Conservation (phyloP, 2,113 vertebrate species). For the Phalacrocorax aristotelis region DNA sequence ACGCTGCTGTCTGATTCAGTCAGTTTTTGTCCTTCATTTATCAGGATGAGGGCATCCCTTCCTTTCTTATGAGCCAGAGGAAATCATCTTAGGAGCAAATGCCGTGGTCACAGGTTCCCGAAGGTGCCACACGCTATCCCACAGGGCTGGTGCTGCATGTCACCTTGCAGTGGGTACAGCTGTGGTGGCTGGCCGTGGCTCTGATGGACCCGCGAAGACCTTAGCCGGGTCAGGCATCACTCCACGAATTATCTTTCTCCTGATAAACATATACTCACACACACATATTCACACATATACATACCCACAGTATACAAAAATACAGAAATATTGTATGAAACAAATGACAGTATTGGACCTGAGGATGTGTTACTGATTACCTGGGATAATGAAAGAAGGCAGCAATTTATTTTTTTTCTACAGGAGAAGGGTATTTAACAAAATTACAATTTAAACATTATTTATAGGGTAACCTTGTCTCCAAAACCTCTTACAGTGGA, state of each 20-base stretch:
- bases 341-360: background rate
- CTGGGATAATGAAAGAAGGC: background rate
- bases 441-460: background rate
- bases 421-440: background rate
- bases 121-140: background rate
- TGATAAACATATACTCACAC: background rate
- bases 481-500: background rate
- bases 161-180: background rate
- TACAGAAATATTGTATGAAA: background rate
- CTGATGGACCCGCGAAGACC: background rate
- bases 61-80: background rate
- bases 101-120: rapidly evolving
- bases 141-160: background rate
- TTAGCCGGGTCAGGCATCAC: background rate
- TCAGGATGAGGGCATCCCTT: background rate
- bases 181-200: background rate
- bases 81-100: background rate
- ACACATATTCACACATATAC: rapidly evolving
- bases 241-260: background rate
- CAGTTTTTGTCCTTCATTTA: rapidly evolving
- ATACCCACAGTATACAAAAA: background rate
- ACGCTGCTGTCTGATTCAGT: rapidly evolving
- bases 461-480: background rate
- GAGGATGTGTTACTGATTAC: background rate
- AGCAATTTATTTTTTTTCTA: background rate